Evolutionary conservation across 2,888 invertebrate species (phyloP).

Genomic region (Hydrotaea cyrtoneurina): DNA sequence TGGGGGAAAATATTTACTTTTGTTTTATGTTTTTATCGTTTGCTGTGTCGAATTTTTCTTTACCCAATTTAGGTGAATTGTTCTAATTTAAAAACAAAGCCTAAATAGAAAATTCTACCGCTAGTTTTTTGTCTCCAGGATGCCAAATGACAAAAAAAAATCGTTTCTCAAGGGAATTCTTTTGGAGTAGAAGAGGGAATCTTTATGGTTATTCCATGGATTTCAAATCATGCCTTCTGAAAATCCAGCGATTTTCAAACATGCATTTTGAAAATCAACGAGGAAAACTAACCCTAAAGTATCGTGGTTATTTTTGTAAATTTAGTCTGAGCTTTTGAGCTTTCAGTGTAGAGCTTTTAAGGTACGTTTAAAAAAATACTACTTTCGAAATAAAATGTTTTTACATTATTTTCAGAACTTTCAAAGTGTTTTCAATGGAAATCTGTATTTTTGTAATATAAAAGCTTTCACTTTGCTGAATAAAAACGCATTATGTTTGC

Average conservation of each 20-base stretch:
- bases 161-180: neutral
- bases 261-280: neutral
- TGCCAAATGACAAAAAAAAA: constrained; percentile 61
- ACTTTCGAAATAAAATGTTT: too few relatives aligned
- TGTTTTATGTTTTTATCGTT: constrained; percentile 45
- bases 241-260: neutral
- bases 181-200: neutral
- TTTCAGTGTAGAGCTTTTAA: neutral
- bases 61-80: constrained; percentile 73
- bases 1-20: constrained; percentile 24
- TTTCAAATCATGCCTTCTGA: neutral
- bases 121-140: constrained; percentile 46
- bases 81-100: constrained; percentile 78
- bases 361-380: neutral
- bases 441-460: too few relatives aligned
- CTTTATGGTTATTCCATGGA: neutral
- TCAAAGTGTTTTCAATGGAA: too few relatives aligned
- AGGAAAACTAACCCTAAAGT: neutral
- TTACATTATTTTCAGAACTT: neutral
- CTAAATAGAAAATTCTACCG: constrained; percentile 79
- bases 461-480: too few relatives aligned
- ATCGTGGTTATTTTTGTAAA: neutral
- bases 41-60: constrained; percentile 43
- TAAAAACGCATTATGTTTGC: too few relatives aligned
- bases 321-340: neutral